phyloP scores from a whole-genome alignment of 2,113 vertebrate species.

The Anoura caudifer region DNA sequence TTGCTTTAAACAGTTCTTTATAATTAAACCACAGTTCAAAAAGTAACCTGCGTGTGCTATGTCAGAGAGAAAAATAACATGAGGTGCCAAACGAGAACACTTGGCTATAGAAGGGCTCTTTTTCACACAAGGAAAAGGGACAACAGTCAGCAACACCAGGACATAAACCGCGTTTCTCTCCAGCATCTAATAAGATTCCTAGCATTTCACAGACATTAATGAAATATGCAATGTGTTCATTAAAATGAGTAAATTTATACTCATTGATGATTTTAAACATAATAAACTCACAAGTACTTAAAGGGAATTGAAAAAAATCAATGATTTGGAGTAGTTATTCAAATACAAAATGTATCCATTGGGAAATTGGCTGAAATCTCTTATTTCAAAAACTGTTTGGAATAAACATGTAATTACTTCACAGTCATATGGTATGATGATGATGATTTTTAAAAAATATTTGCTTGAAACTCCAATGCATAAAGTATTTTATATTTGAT shows the following conservation, averaged over 20 bases:
- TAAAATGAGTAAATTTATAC: background rate
- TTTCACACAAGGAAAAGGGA: background rate
- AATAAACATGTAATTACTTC: slow-evolving; percentile 5
- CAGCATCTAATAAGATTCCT: background rate
- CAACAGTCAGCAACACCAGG: background rate
- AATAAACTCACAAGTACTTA: background rate
- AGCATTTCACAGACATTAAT: background rate
- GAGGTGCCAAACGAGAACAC: background rate
- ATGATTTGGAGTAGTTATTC: background rate
- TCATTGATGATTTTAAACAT: background rate
- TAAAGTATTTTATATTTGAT: slow-evolving; percentile 21
- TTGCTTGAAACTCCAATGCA: background rate
- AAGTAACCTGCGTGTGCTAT: background rate
- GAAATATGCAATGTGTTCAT: background rate
- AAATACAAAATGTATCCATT: background rate
- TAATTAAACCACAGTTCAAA: slow-evolving; percentile 49
- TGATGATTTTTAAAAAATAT: background rate
- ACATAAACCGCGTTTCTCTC: background rate
- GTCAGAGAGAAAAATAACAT: background rate
- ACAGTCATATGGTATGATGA: background rate
- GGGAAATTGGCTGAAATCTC: background rate
- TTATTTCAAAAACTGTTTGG: slow-evolving; percentile 21
- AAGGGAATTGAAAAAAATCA: background rate
- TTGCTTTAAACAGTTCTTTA: slow-evolving; percentile 13
- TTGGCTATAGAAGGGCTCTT: background rate